Conservation (phyloP, 2,113 vertebrate species). For the Corydoras maculifer region DNA sequence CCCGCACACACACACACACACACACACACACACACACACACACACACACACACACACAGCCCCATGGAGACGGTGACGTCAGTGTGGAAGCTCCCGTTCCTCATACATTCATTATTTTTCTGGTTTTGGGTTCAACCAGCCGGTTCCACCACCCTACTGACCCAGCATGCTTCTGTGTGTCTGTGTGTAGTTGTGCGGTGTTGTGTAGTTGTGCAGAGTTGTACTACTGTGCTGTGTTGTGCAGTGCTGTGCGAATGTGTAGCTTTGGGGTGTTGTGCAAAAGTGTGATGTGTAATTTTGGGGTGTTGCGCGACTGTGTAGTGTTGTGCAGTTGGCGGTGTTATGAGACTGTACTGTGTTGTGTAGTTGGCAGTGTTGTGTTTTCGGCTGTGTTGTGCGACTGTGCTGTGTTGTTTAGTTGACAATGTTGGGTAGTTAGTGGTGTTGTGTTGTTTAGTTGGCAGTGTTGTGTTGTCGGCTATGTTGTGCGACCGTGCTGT, state of each 20-base stretch:
- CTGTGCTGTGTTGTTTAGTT: neutral
- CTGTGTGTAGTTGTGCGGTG: no score
- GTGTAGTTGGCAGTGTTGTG: neutral
- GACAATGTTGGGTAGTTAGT: neutral
- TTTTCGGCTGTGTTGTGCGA: neutral
- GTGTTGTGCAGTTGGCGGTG: neutral
- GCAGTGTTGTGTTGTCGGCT: neutral
- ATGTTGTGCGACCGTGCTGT: slow-evolving; percentile 13
- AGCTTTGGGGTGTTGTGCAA: neutral
- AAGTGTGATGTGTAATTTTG: neutral
- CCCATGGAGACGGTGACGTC: neutral
- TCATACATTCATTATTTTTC: neutral
- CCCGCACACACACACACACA: neutral
- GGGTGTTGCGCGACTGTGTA: neutral
- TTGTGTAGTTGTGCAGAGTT: no score
- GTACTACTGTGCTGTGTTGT: neutral
- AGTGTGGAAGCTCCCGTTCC: neutral
- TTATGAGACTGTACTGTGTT: slow-evolving; percentile 17
- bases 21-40: neutral
- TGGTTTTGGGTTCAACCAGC: no score
- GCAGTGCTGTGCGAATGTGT: neutral
- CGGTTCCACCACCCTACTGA: no score
- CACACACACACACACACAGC: slow-evolving; percentile 17
- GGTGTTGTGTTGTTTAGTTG: neutral
- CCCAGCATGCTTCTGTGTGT: neutral